A percentile compares a stretch with the other conserved stretches of the same genome.
Conservation (phyloP, 2,113 vertebrate species). For the Caloenas nicobarica region DNA sequence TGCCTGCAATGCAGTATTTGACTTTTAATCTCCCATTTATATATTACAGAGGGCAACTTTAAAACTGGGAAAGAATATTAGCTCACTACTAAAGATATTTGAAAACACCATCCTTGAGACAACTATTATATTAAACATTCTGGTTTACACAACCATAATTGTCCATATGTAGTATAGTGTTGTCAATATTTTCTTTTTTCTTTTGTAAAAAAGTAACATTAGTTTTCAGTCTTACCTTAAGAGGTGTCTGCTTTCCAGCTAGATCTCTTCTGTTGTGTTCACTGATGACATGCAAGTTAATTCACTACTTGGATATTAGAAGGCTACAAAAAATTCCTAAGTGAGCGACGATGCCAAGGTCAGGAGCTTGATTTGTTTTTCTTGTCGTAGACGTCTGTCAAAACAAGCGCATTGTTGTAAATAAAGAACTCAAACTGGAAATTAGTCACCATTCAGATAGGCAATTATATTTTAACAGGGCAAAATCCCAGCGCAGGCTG, state of each 20-base stretch:
- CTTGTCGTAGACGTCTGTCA: background rate
- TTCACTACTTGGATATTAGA: background rate
- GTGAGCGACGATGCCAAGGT: background rate
- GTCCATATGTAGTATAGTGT: background rate
- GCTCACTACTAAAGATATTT: background rate
- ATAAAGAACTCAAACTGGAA: slow-evolving; percentile 11
- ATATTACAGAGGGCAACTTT: background rate
- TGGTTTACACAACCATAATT: background rate
- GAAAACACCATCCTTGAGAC: background rate
- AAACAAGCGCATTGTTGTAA: slow-evolving; percentile 16
- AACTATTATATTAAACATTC: background rate
- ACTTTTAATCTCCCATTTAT: background rate
- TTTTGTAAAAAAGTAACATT: background rate
- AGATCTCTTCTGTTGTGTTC: background rate
- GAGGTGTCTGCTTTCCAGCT: background rate
- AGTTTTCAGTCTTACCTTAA: background rate
- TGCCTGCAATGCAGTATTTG: background rate
- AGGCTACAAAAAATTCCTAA: background rate
- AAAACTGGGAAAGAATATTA: background rate
- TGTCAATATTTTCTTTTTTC: background rate
- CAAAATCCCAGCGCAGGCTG: slow-evolving; percentile 40
- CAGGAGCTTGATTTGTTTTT: slow-evolving; percentile 2
- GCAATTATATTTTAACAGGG: slow-evolving; percentile 49
- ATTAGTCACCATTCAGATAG: background rate
- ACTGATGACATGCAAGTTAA: background rate